Percentiles rank a stretch among this genome's conserved stretches.
Evolutionary conservation across 1,140 invertebrate genomes (phyloP).

Genomic region (Sinella curviseta): DNA sequence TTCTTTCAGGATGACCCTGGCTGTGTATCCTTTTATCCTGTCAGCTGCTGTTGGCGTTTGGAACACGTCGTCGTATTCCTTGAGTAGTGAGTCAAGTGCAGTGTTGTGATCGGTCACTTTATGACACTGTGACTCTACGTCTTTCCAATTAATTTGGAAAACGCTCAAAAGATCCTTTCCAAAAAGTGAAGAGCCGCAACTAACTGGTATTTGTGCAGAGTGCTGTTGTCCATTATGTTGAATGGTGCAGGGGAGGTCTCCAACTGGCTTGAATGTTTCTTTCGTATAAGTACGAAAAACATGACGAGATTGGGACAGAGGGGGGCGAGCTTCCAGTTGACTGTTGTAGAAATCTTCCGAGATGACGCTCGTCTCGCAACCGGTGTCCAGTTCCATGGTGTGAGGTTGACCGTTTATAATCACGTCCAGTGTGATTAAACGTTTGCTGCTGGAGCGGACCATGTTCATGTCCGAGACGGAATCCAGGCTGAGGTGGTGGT

Average conservation of each 20-base stretch:
- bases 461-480: neutral
- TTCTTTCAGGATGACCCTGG: constrained; percentile 26
- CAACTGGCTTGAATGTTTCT: neutral
- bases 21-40: neutral
- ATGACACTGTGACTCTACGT: too few species aligned
- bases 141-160: neutral
- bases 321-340: too few species aligned
- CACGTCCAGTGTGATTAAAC: neutral
- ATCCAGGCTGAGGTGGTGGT: neutral
- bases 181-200: too few species aligned
- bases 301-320: too few species aligned
- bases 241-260: neutral
- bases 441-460: neutral
- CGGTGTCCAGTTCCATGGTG: neutral
- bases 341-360: too few species aligned
- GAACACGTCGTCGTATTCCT: constrained; percentile 33
- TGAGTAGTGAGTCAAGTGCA: neutral
- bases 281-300: too few species aligned
- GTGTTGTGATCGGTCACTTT: neutral
- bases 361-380: too few species aligned
- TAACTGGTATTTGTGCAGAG: neutral
- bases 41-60: neutral
- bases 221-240: neutral
- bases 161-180: neutral
- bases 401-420: neutral